Evolutionary conservation across 2,113 vertebrate genomes (phyloP).

Genomic region (Mionectes macconnelli): DNA sequence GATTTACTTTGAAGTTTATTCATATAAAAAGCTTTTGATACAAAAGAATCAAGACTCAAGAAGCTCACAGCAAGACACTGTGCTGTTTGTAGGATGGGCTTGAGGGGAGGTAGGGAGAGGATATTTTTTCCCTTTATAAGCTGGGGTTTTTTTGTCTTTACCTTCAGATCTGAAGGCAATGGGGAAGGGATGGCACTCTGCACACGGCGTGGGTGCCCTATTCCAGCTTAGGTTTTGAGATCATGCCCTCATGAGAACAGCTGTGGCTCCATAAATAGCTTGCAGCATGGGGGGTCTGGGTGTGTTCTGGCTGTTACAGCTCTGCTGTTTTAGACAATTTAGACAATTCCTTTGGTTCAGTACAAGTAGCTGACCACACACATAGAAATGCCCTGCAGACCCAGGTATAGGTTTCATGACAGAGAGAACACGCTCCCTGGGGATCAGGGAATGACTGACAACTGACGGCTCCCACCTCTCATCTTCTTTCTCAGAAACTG

Average conservation of each 20-base stretch:
- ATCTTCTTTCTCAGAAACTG: not conserved
- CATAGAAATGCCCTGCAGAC: not conserved
- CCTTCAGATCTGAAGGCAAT: not conserved
- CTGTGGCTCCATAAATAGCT: not conserved
- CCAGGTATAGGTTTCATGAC: not conserved
- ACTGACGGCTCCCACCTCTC: not conserved
- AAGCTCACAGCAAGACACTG: not conserved
- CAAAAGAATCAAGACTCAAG: not conserved
- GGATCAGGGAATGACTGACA: not conserved
- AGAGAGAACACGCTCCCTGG: rapidly evolving
- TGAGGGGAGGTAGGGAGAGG: not conserved
- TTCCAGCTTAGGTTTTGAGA: not conserved
- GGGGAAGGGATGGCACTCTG: not conserved
- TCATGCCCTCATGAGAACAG: not conserved
- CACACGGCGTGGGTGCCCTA: not conserved
- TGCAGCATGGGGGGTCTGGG: not conserved
- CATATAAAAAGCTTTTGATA: not conserved
- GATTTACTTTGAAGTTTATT: not conserved
- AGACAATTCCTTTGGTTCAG: not conserved
- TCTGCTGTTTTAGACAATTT: not conserved
- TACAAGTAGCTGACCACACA: not conserved
- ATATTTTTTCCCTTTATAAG: not conserved
- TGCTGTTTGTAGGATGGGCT: not conserved
- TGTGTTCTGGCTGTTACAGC: not conserved
- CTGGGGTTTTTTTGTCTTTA: not conserved